phyloP scores from a whole-genome alignment of 2,888 invertebrate species.

The Tetramorium bicarinatum region DNA sequence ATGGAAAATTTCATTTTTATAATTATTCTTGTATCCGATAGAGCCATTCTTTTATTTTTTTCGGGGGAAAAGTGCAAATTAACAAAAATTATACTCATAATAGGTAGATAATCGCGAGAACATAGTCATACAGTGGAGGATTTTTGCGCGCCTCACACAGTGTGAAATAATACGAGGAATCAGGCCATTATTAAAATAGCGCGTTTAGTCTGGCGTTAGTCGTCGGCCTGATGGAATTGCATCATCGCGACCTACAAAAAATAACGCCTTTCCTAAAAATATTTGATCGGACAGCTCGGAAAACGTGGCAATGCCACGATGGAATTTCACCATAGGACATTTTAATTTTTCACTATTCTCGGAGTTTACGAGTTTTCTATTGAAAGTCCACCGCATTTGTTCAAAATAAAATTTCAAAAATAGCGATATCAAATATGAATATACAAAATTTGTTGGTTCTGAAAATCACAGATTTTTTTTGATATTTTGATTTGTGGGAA shows the following conservation, averaged over 20 bases:
- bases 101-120: not conserved
- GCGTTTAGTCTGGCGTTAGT: conserved; percentile 53
- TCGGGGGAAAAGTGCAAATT: conserved; percentile 14
- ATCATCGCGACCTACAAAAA: conserved; percentile 54
- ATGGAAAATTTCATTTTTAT: conserved; percentile 16
- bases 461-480: not conserved
- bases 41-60: conserved; percentile 3
- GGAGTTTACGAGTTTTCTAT: not conserved
- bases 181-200: conserved; percentile 58
- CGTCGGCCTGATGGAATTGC: conserved; percentile 54
- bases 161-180: conserved; percentile 53
- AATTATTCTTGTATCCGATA: not conserved
- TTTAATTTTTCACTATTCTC: conserved; percentile 24
- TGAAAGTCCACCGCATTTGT: not conserved
- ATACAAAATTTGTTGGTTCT: not conserved
- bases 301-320: not conserved
- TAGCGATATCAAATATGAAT: not conserved
- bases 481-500: not conserved
- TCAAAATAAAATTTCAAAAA: conserved; percentile 1
- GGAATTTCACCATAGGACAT: conserved; percentile 11
- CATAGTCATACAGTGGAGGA: not conserved
- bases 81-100: conserved; percentile 27
- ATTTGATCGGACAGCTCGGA: conserved; percentile 37
- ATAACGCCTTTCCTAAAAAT: conserved; percentile 57
- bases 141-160: conserved; percentile 36